Evolutionary conservation across 2,888 invertebrate species (phyloP), one percentile per base, ranked within the genome.

Genomic region (Andrena minutula): DNA sequence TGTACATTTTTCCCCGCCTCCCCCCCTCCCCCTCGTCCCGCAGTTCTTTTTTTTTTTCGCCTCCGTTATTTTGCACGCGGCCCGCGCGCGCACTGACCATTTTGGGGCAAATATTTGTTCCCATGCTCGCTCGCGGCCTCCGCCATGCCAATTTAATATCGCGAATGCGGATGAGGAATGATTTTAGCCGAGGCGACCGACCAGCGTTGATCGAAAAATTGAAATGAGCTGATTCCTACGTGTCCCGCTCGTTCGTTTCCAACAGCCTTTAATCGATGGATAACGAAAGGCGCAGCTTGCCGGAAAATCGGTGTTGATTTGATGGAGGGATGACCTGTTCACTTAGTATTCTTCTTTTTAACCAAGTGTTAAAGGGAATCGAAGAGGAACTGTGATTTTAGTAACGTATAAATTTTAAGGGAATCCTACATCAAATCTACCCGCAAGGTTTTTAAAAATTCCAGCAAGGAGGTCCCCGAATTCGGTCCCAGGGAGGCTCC

Each of bases 101-200:
- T 87, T 84, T 83, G 84, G 81, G 81, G 87, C 86, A 89, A 88
- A 88, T 88, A 88, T 88, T 88, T 88, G 88, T 82, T 82, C 82
- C 88, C 10, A 35, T 35, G 75, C 78, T 82, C 81, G 89, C 89
- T 81, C 84, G 79, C 89, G 84, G 89, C 79, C 86, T 84, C 76
- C 85, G 79, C 81, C 77, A 84, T 89, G 80, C 80, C 87, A 87
- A 88, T 89, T 88, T 88, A 88, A 88, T 88, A 89, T 89, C 66
- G 85, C 89, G 84, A 79, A 86, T 84, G 76, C 68, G 87, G 84
- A 87, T 70, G 88, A 76, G 78, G 82, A 88, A 82, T 80, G 88
- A 83, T 82, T 79, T 85, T 81, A 78, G 73, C 66, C 73, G 81
- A 71, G 80, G 75, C 70, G 78, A 64, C 71, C 69, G 78, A 64